Evolutionary conservation across 2,113 vertebrate species (phyloP).

Genomic region (Triplophysa tibetana): DNA sequence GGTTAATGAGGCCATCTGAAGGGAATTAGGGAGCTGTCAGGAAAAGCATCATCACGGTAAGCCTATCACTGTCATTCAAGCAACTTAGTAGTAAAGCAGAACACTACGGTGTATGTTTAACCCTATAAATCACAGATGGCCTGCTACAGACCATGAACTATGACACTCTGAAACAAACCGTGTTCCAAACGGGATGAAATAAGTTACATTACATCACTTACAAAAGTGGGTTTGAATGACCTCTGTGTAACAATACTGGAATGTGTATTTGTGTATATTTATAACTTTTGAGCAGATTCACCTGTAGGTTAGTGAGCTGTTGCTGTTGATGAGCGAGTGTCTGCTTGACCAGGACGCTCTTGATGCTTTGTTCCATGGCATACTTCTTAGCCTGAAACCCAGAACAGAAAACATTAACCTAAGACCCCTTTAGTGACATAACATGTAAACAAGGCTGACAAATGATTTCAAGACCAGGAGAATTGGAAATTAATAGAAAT

Average conservation of each 20-base stretch:
- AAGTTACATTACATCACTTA: not conserved
- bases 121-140: too few relatives aligned
- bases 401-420: conserved; percentile 4
- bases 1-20: conserved; percentile 95
- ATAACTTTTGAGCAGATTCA: conserved; percentile 65
- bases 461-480: too few relatives aligned
- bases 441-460: too few relatives aligned
- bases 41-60: not conserved
- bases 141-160: too few relatives aligned
- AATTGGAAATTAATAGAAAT: too few relatives aligned
- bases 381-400: conserved; percentile 93
- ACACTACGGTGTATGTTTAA: too few relatives aligned
- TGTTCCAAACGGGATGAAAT: too few relatives aligned
- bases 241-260: not conserved
- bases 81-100: too few relatives aligned
- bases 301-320: conserved; percentile 98
- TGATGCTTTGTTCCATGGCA: conserved; percentile 99
- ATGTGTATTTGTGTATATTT: not conserved
- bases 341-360: conserved; percentile 99
- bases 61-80: not conserved
- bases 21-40: conserved; percentile 88
- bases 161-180: too few relatives aligned
- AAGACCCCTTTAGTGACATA: not conserved
- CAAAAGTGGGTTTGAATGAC: not conserved
- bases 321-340: conserved; percentile 98